Evolutionary conservation across 1,140 invertebrate genomes (phyloP).

Genomic region (Drosophila teissieri): DNA sequence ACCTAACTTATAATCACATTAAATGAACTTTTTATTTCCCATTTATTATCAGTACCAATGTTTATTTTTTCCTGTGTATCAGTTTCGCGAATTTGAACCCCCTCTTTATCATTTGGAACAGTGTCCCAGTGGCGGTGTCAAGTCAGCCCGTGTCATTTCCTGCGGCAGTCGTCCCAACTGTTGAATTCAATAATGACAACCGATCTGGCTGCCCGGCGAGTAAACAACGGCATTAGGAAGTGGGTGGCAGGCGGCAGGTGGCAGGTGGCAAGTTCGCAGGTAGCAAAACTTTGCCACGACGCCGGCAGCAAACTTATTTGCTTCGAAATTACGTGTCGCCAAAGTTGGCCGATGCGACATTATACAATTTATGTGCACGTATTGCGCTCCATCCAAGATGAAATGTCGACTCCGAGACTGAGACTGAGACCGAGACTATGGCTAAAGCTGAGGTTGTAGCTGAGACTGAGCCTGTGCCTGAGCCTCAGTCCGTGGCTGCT

Average conservation of each 20-base stretch:
- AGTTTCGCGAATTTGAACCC: background rate
- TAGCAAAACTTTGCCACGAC: conserved; percentile 41
- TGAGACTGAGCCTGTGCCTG: background rate
- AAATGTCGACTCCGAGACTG: conserved; percentile 50
- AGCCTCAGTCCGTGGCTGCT: conserved; percentile 28
- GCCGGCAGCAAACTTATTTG: conserved; percentile 65
- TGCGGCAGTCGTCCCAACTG: conserved; percentile 20
- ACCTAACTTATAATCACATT: too few species aligned
- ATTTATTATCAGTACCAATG: too few species aligned
- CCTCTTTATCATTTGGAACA: conserved; percentile 26
- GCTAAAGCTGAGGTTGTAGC: background rate
- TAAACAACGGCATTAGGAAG: conserved; percentile 38
- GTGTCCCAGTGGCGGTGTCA: conserved; percentile 3
- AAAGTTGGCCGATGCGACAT: conserved; percentile 63
- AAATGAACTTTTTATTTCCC: too few species aligned
- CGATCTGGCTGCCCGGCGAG: conserved; percentile 34
- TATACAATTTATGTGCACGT: conserved; percentile 80
- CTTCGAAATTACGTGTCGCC: conserved; percentile 72
- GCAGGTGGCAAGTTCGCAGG: background rate
- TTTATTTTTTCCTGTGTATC: background rate
- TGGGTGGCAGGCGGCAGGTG: conserved; percentile 3
- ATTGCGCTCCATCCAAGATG: conserved; percentile 67
- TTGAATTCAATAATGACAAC: conserved; percentile 65
- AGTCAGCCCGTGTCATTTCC: conserved; percentile 35
- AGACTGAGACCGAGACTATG: background rate